Evolutionary conservation across 2,888 invertebrate genomes (phyloP).

Genomic region (Dermolepida albohirtum): DNA sequence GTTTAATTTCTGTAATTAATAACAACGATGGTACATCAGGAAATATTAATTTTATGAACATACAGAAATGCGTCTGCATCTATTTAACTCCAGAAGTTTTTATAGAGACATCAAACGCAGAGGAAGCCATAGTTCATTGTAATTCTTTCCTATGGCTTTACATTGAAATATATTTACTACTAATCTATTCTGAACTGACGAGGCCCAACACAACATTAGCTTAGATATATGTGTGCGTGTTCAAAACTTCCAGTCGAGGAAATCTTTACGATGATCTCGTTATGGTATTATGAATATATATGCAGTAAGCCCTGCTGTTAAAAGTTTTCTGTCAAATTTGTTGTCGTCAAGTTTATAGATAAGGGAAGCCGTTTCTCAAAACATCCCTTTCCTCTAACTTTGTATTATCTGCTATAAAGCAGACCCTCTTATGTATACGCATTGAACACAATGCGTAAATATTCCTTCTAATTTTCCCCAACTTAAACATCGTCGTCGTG

Average conservation of each 20-base stretch:
- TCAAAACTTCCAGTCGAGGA: conserved; percentile 13
- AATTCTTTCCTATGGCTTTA: too few species aligned
- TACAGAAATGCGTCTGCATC: too few species aligned
- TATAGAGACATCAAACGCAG: too few species aligned
- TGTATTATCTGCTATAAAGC: conserved; percentile 35
- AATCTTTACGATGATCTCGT: conserved; percentile 31
- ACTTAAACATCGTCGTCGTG: conserved; percentile 18
- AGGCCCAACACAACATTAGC: conserved; percentile 5
- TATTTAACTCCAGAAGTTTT: too few species aligned
- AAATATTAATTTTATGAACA: too few species aligned
- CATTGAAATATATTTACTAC: neutral
- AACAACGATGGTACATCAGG: too few species aligned
- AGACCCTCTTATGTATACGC: conserved; percentile 26
- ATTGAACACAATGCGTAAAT: conserved; percentile 28
- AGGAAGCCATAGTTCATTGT: too few species aligned
- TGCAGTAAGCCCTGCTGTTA: conserved; percentile 2
- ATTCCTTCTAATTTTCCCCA: conserved; percentile 33
- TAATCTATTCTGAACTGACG: conserved; percentile 14
- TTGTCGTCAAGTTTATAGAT: conserved; percentile 36
- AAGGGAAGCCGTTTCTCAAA: conserved; percentile 34
- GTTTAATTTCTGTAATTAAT: too few species aligned
- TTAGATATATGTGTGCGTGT: conserved; percentile 4
- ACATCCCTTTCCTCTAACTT: conserved; percentile 19
- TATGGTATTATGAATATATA: conserved; percentile 16
- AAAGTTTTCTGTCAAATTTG: conserved; percentile 37